Percentiles rank a stretch among this genome's conserved stretches.
These are phyloP conservation scores for Morpho deidamia DNA, from an alignment of 2,888 invertebrate species.

Conservation along the genomic window DNA sequence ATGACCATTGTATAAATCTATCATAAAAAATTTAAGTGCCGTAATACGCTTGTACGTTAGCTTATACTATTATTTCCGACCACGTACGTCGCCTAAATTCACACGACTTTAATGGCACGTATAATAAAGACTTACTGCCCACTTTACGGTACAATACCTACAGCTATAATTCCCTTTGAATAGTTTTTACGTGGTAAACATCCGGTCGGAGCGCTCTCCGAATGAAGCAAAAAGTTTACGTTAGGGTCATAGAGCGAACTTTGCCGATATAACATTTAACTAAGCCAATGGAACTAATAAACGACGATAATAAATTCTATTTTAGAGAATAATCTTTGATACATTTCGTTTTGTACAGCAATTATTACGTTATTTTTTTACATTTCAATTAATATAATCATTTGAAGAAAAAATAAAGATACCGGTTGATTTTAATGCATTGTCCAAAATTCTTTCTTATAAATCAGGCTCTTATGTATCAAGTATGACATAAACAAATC, in stretches of 20 bases:
- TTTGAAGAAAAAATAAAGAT: no score
- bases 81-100: slow-evolving; percentile 72
- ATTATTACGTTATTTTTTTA: no score
- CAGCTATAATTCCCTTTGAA: slow-evolving; percentile 61
- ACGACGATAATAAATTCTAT: not conserved
- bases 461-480: no score
- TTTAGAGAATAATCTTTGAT: no score
- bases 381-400: no score
- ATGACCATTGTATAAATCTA: not conserved
- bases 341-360: no score
- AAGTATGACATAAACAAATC: no score
- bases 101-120: slow-evolving; percentile 72
- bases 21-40: not conserved
- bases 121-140: slow-evolving; percentile 76
- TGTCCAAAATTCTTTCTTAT: no score
- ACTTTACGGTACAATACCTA: slow-evolving; percentile 69
- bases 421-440: no score
- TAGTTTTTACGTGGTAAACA: slow-evolving; percentile 53
- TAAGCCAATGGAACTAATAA: slow-evolving; percentile 4
- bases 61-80: slow-evolving; percentile 53
- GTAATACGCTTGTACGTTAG: slow-evolving; percentile 42
- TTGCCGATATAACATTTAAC: slow-evolving; percentile 17
- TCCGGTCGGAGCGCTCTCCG: slow-evolving; percentile 5
- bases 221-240: slow-evolving; percentile 17
- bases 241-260: slow-evolving; percentile 14